These are phyloP conservation scores for Leptopterna dolabrata DNA, from an alignment of 2,888 invertebrate species.

Conservation along the genomic window DNA sequence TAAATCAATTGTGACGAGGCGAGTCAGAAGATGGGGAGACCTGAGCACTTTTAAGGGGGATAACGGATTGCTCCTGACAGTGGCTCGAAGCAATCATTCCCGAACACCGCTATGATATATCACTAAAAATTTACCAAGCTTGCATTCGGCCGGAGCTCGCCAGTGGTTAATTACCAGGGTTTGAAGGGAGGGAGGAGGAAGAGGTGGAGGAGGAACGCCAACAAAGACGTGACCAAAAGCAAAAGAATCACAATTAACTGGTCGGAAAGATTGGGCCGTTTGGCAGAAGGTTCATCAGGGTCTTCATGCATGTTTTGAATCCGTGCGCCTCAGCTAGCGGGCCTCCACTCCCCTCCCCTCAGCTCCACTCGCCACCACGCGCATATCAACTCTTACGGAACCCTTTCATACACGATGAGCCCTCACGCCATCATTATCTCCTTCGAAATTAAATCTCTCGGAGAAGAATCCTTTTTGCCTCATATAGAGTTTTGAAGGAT, in stretches of 20 bases:
- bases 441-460: slow-evolving; percentile 41
- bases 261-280: slow-evolving; percentile 32
- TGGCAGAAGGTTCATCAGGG: slow-evolving; percentile 49
- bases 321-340: slow-evolving; percentile 38
- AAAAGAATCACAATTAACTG: slow-evolving; percentile 50
- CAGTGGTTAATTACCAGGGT: slow-evolving; percentile 38
- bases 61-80: slow-evolving; percentile 42
- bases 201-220: slow-evolving; percentile 1
- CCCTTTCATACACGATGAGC: slow-evolving; percentile 43
- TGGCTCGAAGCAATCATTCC: slow-evolving; percentile 44
- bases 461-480: slow-evolving; percentile 23
- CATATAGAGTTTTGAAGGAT: slow-evolving; percentile 24
- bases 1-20: slow-evolving; percentile 39
- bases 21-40: slow-evolving; percentile 14
- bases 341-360: not conserved
- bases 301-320: slow-evolving; percentile 51
- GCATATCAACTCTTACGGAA: slow-evolving; percentile 37
- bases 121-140: slow-evolving; percentile 43
- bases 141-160: slow-evolving; percentile 20
- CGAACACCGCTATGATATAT: slow-evolving; percentile 45
- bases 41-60: not conserved
- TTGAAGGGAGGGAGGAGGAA: slow-evolving; percentile 25
- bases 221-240: slow-evolving; percentile 51
- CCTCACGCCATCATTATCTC: slow-evolving; percentile 49
- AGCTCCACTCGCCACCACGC: no score